A percentile compares a stretch with the other conserved stretches of the same genome.
Conservation (phyloP, 2,113 vertebrate genomes). For the Melanostigma gelatinosum region DNA sequence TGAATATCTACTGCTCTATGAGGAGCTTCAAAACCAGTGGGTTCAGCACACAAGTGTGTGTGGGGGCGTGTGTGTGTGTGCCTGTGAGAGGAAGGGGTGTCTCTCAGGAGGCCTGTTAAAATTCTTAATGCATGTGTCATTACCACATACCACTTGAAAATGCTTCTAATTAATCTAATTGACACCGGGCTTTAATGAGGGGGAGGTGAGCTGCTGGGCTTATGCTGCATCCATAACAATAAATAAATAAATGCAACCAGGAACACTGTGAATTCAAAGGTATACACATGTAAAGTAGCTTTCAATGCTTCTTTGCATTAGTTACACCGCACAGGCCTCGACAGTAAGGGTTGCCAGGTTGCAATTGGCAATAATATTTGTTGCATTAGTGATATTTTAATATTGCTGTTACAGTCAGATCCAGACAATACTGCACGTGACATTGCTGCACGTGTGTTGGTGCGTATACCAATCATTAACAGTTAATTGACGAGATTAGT, state of each 20-base stretch:
- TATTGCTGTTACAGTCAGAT: too few relatives aligned
- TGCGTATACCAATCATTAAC: background rate
- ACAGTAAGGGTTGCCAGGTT: too few relatives aligned
- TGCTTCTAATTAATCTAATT: constrained; percentile 55
- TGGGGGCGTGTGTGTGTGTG: background rate
- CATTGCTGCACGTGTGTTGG: too few relatives aligned
- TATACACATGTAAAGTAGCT: background rate
- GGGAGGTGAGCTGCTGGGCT: constrained; percentile 14
- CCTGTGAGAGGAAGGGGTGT: background rate
- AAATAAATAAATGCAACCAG: background rate
- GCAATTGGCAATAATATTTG: too few relatives aligned
- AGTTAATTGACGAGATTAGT: too few relatives aligned
- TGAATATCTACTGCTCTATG: constrained; percentile 33
- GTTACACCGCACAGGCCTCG: background rate
- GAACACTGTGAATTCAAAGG: background rate
- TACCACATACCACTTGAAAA: constrained; percentile 63
- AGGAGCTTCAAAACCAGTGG: constrained; percentile 52
- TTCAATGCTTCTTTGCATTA: background rate
- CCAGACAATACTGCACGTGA: too few relatives aligned
- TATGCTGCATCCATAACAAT: background rate
- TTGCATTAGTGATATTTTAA: too few relatives aligned
- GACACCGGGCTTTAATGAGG: constrained; percentile 20
- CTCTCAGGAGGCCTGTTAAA: constrained; percentile 60
- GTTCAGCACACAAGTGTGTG: constrained; percentile 31
- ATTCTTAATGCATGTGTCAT: constrained; percentile 67